These are phyloP conservation scores for Varanus komodoensis DNA, from an alignment of 2,113 vertebrate genomes.

Conservation along the genomic window DNA sequence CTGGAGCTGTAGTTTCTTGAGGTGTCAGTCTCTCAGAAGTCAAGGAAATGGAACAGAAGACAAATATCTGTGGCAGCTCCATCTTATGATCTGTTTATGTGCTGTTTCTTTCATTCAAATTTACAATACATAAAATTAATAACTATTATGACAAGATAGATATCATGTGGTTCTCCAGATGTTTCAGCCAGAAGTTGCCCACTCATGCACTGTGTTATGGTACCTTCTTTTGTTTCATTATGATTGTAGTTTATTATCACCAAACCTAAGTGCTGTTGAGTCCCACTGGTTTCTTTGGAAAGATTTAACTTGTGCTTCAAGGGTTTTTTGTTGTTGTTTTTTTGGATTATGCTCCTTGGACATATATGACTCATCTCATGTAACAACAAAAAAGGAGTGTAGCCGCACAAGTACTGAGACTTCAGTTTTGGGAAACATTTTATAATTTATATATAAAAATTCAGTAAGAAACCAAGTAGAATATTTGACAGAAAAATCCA, in stretches of 20 bases:
- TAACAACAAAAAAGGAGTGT: not conserved
- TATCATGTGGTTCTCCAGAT: not conserved
- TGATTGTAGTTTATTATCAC: not conserved
- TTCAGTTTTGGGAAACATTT: constrained; percentile 78
- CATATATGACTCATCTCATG: not conserved
- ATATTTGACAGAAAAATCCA: constrained; percentile 80
- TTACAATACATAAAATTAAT: not conserved
- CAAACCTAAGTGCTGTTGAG: not conserved
- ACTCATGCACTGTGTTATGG: too few species aligned
- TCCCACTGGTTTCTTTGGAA: not conserved
- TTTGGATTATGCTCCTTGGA: not conserved
- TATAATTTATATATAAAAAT: constrained; percentile 86
- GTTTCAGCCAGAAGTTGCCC: not conserved
- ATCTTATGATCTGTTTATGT: not conserved
- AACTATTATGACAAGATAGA: not conserved
- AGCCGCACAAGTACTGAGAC: constrained; percentile 65
- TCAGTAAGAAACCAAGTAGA: constrained; percentile 86
- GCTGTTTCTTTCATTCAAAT: not conserved
- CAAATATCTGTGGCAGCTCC: not conserved
- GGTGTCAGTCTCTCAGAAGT: not conserved
- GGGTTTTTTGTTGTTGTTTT: not conserved
- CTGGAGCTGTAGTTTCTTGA: not conserved
- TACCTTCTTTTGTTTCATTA: not conserved
- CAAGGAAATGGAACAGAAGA: not conserved
- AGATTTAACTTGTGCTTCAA: not conserved